A percentile compares a stretch with the other conserved stretches of the same genome.
Evolutionary conservation across 2,113 vertebrate genomes (phyloP).

Genomic region (Muscicapa adusta): DNA sequence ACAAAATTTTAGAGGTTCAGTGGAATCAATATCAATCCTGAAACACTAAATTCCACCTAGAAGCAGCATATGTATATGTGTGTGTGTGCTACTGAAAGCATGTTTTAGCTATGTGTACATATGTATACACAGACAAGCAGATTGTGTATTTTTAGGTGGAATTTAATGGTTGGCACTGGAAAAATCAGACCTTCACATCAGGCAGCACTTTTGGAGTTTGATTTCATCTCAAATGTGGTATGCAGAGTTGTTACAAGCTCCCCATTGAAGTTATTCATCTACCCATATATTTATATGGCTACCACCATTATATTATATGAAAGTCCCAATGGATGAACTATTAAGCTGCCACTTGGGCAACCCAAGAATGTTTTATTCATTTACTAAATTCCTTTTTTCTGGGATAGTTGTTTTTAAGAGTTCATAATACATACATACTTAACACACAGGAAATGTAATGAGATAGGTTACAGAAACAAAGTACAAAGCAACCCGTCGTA

Average conservation of each 20-base stretch:
- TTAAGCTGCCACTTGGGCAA: background rate
- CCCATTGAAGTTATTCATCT: constrained; percentile 1
- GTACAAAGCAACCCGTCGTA: background rate
- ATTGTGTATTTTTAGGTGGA: background rate
- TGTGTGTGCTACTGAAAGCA: background rate
- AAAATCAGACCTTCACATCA: background rate
- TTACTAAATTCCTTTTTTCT: constrained; percentile 37
- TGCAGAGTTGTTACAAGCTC: background rate
- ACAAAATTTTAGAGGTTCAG: background rate
- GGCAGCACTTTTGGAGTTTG: background rate
- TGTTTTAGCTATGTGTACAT: background rate
- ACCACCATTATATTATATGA: background rate
- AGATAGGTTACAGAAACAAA: constrained; percentile 27
- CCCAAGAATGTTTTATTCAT: constrained; percentile 25
- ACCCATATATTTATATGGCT: constrained; percentile 12
- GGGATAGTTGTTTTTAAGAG: constrained; percentile 35
- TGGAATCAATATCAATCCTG: background rate
- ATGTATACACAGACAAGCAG: background rate
- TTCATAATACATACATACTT: background rate
- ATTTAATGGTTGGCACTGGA: background rate
- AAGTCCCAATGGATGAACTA: constrained; percentile 2
- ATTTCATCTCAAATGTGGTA: background rate
- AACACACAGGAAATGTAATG: constrained; percentile 10
- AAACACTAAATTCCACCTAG: background rate
- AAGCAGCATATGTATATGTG: background rate